Percentiles rank a stretch among this genome's conserved stretches.
Evolutionary conservation across 2,113 vertebrate species (phyloP).

Genomic region (Geococcyx californianus): DNA sequence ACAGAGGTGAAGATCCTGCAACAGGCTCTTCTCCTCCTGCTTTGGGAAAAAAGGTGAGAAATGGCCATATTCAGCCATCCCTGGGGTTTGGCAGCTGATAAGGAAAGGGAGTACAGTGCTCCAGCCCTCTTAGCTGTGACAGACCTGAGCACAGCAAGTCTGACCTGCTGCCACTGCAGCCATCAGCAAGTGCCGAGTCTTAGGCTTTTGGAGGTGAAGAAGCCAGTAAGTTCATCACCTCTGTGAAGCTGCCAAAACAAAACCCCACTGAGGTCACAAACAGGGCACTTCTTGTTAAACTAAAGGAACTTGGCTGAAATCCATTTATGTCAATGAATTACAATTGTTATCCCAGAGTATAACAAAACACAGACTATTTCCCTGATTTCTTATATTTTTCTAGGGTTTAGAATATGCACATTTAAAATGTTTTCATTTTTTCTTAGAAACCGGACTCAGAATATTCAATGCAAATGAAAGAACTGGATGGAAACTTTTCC

Average conservation of each 20-base stretch:
- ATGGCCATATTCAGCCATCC: not conserved
- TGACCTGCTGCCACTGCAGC: not conserved
- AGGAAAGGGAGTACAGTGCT: fast-evolving
- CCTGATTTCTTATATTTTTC: not conserved
- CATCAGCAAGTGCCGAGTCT: not conserved
- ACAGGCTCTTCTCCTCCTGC: not conserved
- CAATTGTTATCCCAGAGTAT: not conserved
- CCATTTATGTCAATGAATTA: not conserved
- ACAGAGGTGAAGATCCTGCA: not conserved
- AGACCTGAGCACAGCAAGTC: not conserved
- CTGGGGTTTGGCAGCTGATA: not conserved
- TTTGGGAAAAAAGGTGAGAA: not conserved
- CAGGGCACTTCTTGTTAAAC: not conserved
- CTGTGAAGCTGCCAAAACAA: not conserved
- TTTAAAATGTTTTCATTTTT: not conserved
- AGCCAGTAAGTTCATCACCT: not conserved
- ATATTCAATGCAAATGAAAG: not conserved
- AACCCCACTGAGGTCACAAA: not conserved
- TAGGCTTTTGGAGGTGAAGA: not conserved
- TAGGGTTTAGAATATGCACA: not conserved
- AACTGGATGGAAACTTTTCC: not conserved
- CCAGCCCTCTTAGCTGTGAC: not conserved
- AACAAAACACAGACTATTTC: not conserved
- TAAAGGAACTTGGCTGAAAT: not conserved
- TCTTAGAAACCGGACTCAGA: not conserved